phyloP scores from a whole-genome alignment of 2,797 vertebrate species.

The Periparus ater region DNA sequence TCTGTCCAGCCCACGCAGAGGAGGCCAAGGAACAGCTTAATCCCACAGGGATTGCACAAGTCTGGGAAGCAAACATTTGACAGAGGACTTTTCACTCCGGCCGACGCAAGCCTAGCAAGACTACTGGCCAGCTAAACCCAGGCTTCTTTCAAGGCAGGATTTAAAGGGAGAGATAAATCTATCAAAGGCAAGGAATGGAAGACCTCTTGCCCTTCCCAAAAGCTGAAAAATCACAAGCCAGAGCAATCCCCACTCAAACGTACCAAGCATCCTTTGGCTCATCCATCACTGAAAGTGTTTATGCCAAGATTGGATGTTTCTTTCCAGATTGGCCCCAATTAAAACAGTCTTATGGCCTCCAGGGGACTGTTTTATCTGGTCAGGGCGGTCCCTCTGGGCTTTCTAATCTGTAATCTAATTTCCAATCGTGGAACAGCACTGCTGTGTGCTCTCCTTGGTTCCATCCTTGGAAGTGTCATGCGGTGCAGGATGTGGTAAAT shows the following conservation, averaged over 20 bases:
- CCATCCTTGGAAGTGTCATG: constrained; percentile 31
- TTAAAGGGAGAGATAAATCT: background rate
- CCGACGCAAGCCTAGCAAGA: background rate
- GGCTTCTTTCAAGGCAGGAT: background rate
- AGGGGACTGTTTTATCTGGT: constrained; percentile 28
- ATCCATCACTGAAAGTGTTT: background rate
- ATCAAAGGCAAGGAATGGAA: background rate
- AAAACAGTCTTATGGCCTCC: background rate
- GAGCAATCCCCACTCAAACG: background rate
- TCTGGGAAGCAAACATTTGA: background rate
- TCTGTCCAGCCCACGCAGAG: background rate
- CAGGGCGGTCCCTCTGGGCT: background rate
- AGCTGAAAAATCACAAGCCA: background rate
- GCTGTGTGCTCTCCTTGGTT: background rate
- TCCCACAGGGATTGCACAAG: background rate
- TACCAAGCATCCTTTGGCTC: background rate
- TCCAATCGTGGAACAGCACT: background rate
- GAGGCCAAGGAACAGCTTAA: background rate
- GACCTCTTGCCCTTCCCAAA: background rate
- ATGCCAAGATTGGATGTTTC: background rate
- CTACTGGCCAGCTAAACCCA: background rate
- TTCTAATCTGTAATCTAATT: constrained; percentile 28
- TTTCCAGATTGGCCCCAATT: background rate
- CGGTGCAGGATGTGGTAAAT: constrained; percentile 34
- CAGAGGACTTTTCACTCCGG: background rate